Evolutionary conservation across 2,797 vertebrate genomes (phyloP), one percentile per base, ranked within the genome.

Genomic region (Scarus forsteni): DNA sequence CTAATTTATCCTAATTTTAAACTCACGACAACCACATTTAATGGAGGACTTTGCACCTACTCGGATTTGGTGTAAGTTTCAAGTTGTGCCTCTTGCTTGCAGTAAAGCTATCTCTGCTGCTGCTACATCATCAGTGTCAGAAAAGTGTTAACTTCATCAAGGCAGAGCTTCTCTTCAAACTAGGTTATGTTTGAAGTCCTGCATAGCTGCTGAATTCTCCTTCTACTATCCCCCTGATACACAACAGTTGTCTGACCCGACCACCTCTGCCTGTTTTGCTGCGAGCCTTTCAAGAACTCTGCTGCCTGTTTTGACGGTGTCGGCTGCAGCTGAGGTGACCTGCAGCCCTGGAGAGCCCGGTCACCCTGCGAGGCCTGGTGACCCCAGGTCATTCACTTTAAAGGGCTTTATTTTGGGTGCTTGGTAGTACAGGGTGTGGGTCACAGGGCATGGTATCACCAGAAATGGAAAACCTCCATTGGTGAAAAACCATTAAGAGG

Each of bases 361-460:
- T 16, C 57, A 45, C 42, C 27, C 59, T n/a, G 10, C 46, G 40
- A 58, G 60, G 12, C 66, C 53, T n/a, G 18, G 8, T 66, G 80
- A 87, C 77, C 79, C 53, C 0, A 11, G 63, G 84, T 84, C 75
- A 44, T 12, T 62, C 50, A 62, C 66, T 86, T 86, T 77, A 75
- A 83, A 84, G 59, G 44, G 48, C 38, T 86, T 85, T 90, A 90
- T 90, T 92, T 89, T 73, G 68, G 79, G 77, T 40, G 40, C 52
- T 49, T 59, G 3, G 3, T 42, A 36, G 53, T 43, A 55, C n/a
- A 14, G 8, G 57, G 44, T 6, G 27, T 46, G 56, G 67, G 68
- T 85, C 51, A 81, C 54, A 15, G 77, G 64, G 46, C 40, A 48
- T 3, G 2, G 62, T 35, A 65, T 70, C 75, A 65, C 65, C 60